Conservation (phyloP, 2,797 vertebrate genomes). For the Peromyscus melanophrys region DNA sequence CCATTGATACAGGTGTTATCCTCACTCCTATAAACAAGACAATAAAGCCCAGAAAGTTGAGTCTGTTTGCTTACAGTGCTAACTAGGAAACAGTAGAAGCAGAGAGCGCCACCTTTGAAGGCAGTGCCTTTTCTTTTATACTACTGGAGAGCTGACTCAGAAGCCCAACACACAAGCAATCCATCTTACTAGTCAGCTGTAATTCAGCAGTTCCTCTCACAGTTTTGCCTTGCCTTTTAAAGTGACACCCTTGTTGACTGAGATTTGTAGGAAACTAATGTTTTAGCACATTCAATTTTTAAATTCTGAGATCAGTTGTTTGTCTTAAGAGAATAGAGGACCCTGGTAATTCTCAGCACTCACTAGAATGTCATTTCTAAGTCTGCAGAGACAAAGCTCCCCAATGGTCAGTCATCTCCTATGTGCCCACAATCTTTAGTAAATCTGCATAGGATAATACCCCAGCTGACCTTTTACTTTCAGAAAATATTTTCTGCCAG, state of each 20-base stretch:
- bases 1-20: background rate
- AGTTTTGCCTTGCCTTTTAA: conserved; percentile 39
- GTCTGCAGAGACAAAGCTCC: background rate
- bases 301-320: conserved; percentile 33
- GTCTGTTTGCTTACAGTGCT: background rate
- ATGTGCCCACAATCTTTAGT: background rate
- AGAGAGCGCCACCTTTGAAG: background rate
- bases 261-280: conserved; percentile 1
- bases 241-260: background rate
- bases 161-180: background rate
- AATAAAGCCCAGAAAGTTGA: background rate
- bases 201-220: background rate
- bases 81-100: background rate
- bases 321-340: background rate
- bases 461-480: background rate
- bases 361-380: background rate
- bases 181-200: background rate
- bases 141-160: background rate
- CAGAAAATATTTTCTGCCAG: conserved; percentile 36
- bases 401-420: background rate
- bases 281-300: conserved; percentile 25
- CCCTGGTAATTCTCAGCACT: background rate
- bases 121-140: background rate
- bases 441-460: background rate
- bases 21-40: background rate